Conservation (phyloP, 1,140 invertebrate species). For the Ylistrum balloti region DNA sequence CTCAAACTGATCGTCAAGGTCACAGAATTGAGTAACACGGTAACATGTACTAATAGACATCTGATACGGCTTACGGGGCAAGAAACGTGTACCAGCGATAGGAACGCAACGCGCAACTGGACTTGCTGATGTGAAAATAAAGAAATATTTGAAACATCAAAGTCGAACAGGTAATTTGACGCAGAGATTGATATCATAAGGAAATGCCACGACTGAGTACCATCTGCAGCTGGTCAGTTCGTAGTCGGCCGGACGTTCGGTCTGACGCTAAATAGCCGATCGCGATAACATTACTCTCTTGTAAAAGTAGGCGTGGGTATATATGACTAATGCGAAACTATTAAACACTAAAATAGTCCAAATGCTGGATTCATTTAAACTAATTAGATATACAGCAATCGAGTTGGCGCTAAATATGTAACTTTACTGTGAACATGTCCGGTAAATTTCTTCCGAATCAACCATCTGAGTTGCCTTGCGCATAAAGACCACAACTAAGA, state of each 20-base stretch:
- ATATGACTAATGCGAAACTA: background rate
- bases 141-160: slow-evolving; percentile 36
- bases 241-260: background rate
- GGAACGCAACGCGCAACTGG: background rate
- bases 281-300: slow-evolving; percentile 16
- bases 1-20: background rate
- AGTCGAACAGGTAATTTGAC: background rate
- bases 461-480: background rate
- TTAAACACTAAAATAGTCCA: slow-evolving; percentile 26
- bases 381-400: background rate
- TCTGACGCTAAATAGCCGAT: slow-evolving; percentile 32
- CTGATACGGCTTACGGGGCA: background rate
- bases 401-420: background rate
- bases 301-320: slow-evolving; percentile 9
- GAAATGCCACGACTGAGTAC: slow-evolving; percentile 21
- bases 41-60: background rate
- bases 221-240: slow-evolving; percentile 16
- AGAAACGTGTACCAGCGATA: background rate
- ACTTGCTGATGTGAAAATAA: slow-evolving; percentile 33
- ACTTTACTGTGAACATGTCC: too few species aligned
- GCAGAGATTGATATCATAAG: background rate
- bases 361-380: slow-evolving; percentile 2
- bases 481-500: too few species aligned
- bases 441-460: too few species aligned
- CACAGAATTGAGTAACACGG: background rate